Base-by-base conservation (phyloP, 2,113 vertebrate species). In the Oenanthe melanoleuca region DNA sequence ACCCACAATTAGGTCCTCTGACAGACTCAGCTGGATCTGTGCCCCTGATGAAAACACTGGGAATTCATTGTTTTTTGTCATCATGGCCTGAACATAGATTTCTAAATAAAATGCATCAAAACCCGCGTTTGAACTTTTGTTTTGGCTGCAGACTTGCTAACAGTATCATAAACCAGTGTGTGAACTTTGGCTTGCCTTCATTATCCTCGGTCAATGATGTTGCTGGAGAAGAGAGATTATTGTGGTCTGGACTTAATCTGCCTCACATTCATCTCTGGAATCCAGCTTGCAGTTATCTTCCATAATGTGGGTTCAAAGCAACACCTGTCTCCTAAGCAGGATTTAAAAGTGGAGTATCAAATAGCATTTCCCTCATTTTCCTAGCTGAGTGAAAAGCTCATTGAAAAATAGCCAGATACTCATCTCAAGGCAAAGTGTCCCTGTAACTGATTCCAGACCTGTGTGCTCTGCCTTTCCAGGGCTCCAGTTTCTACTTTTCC, bases 161-260 rank as follows among this genome's bases (percentile, higher is more conserved):
- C 34, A 49, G 44, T 49, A 28, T 92, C 85, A 86, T 93, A 59
- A 82, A 80, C 26, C 55, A 60, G 85, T 90, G 90, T 96, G 93
- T 90, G 93, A 97, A 96, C 94, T 93, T 78, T 92, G 94, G 92
- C 88, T 95, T 97, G 92, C 90, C 94, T 95, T 90, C 11, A 10
- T 5, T 67, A 34, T 86, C 82, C 81, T 61, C 11, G 74, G 80
- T 88, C 81, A 57, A 40, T 44, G 82, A 88, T 67, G 88, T 21
- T 95, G 80, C 86, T 83, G 64, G 60, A 83, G 91, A 89, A 95
- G 85, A 90, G 92, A 86, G 82, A 92, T 92, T 89, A 73, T 24
- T 90, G 85, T 52, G 82, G 88, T 91, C 95, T 97, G 93, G 96
- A 90, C 19, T 93, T 95, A 86, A 94, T 97, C 90, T 93, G 52